Evolutionary conservation across 2,888 invertebrate species (phyloP), one percentile per base, ranked within the genome.

Genomic region (Molorchus minor): DNA sequence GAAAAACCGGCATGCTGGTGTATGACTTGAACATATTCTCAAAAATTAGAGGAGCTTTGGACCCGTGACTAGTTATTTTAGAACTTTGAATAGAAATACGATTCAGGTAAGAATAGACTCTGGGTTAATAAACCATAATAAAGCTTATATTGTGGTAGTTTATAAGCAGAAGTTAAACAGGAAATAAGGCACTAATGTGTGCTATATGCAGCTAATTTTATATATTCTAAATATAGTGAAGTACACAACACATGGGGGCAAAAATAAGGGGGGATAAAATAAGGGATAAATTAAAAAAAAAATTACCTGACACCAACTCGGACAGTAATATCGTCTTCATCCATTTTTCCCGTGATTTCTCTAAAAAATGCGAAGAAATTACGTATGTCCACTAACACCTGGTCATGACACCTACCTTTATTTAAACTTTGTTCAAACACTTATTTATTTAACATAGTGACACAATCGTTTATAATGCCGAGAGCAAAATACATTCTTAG

Each of bases 271-370:
- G 49, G 53, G 49, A n/a, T 10, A 13, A n/a, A 35, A 15, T 19
- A 16, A 10, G 40, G 41, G 19, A 7, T 5, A 17, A 35, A 41
- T 46, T 57, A 21, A 58, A 20, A 45, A 62, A 56, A 58, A 61
- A 41, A 56, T 82, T 78, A 88, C 89, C 89, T 86, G 77, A 89
- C 86, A 62, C 87, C 89, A 69, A 89, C 89, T 54, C 88, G 85
- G 49, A 89, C 89, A 71, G 87, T 85, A 73, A 86, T 85, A 77
- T 89, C 88, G 71, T 87, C 86, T 69, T 85, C 85, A 65, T 86
- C 82, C 87, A 87, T 87, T 75, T 71, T 72, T 58, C 35, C 47
- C 29, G 43, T 61, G 51, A 60, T 56, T 57, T 55, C 61, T 61
- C 63, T 64, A 67, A 66, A 71, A n/a, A 68, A 56, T 64, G 65